Conservation (phyloP, 2,113 vertebrate species). For the Nansenia antarctica region DNA sequence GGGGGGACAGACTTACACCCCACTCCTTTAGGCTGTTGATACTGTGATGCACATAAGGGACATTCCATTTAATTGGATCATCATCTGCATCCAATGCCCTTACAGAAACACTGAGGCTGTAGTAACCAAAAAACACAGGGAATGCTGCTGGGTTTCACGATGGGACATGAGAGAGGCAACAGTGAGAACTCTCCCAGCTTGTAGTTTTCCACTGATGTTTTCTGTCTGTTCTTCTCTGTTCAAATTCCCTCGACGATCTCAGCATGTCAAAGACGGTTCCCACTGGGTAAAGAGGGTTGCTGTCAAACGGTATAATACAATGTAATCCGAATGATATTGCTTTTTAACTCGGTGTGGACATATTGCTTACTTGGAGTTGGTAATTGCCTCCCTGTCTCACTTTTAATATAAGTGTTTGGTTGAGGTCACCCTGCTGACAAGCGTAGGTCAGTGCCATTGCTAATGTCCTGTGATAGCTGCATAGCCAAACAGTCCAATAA, state of each 20-base stretch:
- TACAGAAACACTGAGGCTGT: too few relatives aligned
- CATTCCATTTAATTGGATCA: too few relatives aligned
- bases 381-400: conserved; percentile 21
- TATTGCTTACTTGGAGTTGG: neutral
- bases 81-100: too few relatives aligned
- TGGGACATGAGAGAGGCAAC: neutral
- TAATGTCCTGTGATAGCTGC: conserved; percentile 10
- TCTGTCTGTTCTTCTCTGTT: conserved; percentile 21
- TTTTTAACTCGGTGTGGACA: neutral
- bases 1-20: too few relatives aligned
- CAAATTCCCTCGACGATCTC: conserved; percentile 31
- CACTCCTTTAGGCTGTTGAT: too few relatives aligned
- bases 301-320: too few relatives aligned
- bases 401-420: conserved; percentile 1
- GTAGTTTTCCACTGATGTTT: conserved; percentile 20
- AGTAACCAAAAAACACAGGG: neutral
- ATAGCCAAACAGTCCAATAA: neutral
- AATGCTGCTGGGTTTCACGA: conserved; percentile 41
- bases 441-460: conserved; percentile 21
- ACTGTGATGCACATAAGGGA: too few relatives aligned
- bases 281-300: conserved; percentile 19
- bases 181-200: neutral
- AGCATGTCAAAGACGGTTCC: conserved; percentile 3
- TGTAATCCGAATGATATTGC: neutral
- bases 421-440: conserved; percentile 29